Evolutionary conservation across 1,140 invertebrate species (phyloP).

Genomic region (Orius insidiosus): DNA sequence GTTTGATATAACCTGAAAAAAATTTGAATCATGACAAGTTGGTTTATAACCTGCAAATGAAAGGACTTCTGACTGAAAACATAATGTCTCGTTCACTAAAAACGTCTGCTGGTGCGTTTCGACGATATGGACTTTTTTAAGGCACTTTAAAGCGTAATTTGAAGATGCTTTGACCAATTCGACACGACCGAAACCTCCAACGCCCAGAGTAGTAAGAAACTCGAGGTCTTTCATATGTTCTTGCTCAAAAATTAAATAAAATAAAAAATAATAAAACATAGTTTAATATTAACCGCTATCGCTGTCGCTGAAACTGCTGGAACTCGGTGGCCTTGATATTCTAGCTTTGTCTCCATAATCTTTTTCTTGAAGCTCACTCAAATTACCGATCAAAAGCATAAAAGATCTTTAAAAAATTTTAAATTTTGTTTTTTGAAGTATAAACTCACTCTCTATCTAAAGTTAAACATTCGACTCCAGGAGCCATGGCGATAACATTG

Average conservation of each 20-base stretch:
- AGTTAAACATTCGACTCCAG: slow-evolving; percentile 68
- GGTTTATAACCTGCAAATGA: slow-evolving; percentile 59
- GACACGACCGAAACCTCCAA: slow-evolving; percentile 85
- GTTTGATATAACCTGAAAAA: slow-evolving; percentile 69
- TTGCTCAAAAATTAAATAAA: slow-evolving; percentile 27
- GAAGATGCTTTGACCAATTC: slow-evolving; percentile 55
- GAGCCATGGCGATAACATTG: slow-evolving; percentile 55
- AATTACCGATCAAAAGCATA: slow-evolving; percentile 48
- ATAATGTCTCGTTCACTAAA: slow-evolving; percentile 84
- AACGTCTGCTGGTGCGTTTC: slow-evolving; percentile 80
- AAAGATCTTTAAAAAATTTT: slow-evolving; percentile 31
- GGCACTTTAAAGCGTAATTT: slow-evolving; percentile 71
- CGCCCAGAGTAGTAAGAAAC: slow-evolving; percentile 68
- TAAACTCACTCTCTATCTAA: slow-evolving; percentile 46
- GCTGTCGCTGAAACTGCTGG: slow-evolving; percentile 9
- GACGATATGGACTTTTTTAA: slow-evolving; percentile 84
- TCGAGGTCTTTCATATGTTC: slow-evolving; percentile 60
- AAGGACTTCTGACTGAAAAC: slow-evolving; percentile 56
- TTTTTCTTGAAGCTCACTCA: slow-evolving; percentile 46
- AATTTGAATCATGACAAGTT: not conserved
- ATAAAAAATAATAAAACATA: no score
- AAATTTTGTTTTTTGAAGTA: not conserved
- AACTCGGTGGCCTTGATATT: slow-evolving; percentile 14
- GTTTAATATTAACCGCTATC: no score
- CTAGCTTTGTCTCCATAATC: slow-evolving; percentile 31